These are phyloP conservation scores for Marmota monax DNA, from an alignment of 2,113 vertebrate species.

Conservation along the genomic window DNA sequence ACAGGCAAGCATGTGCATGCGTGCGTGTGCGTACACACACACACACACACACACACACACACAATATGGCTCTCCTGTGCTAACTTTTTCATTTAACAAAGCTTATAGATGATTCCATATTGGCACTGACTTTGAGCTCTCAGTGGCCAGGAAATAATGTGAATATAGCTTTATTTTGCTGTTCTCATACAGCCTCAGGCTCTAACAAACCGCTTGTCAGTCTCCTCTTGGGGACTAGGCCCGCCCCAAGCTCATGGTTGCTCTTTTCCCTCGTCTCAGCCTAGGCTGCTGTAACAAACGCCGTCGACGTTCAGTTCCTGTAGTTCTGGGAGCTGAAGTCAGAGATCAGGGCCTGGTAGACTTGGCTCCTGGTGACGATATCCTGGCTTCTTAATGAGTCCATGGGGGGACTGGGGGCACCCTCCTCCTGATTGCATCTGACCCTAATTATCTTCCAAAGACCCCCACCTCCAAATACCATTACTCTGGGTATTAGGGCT, in stretches of 20 bases:
- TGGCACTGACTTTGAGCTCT: background rate
- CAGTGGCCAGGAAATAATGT: background rate
- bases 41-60: background rate
- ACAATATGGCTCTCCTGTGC: background rate
- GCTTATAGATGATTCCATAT: background rate
- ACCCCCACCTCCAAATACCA: background rate
- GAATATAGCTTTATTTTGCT: background rate
- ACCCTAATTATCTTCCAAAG: background rate
- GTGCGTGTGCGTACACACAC: too few species aligned
- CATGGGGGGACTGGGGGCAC: too few species aligned
- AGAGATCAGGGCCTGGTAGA: background rate
- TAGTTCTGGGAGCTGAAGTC: background rate
- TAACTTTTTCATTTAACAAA: background rate
- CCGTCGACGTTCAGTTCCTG: too few species aligned
- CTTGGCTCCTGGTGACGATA: background rate
- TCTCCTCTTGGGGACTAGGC: background rate
- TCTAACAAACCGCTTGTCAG: background rate
- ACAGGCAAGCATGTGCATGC: background rate
- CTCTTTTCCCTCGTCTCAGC: background rate
- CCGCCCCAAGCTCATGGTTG: background rate
- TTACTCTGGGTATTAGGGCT: background rate
- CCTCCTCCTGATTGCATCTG: background rate
- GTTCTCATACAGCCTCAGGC: background rate
- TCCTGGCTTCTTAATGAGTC: background rate
- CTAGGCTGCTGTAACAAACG: background rate